These are phyloP conservation scores for Agapostemon virescens DNA, from an alignment of 2,888 invertebrate species.

Conservation along the genomic window DNA sequence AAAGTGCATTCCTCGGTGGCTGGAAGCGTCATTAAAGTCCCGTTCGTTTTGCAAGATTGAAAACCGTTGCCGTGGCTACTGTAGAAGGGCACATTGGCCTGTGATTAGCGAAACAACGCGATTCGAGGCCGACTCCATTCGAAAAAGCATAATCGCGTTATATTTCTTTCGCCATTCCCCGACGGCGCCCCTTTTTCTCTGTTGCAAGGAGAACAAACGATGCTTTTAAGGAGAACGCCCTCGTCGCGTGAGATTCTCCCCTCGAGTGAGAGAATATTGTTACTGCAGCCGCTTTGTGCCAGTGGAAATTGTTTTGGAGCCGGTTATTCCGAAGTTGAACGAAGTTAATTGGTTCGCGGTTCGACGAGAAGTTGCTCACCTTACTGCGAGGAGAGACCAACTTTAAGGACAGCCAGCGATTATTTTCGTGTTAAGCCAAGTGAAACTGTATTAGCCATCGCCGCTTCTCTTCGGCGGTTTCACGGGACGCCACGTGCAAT, in stretches of 20 bases:
- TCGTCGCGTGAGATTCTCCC: conserved; percentile 12
- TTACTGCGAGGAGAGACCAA: background rate
- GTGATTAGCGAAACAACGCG: conserved; percentile 36
- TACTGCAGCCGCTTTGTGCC: conserved; percentile 37
- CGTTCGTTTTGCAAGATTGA: background rate
- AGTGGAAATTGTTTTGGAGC: conserved; percentile 26
- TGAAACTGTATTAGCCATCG: background rate
- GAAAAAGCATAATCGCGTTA: conserved; percentile 38
- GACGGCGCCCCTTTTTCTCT: background rate
- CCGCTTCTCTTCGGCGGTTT: background rate
- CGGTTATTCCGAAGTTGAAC: conserved; percentile 24
- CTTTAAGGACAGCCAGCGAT: background rate
- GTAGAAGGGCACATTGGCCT: conserved; percentile 12
- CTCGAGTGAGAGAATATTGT: conserved; percentile 35
- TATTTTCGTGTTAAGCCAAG: background rate
- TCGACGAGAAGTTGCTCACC: background rate
- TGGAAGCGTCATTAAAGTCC: conserved; percentile 22
- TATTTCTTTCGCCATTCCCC: conserved; percentile 19
- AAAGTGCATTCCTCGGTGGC: conserved; percentile 8
- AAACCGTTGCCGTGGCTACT: background rate
- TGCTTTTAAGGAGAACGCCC: conserved; percentile 16
- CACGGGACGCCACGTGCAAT: background rate
- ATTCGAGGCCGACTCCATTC: background rate
- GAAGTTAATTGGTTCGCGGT: conserved; percentile 27
- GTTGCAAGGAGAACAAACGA: conserved; percentile 9